Base-by-base conservation (phyloP, 2,797 vertebrate species). In the Xyrichtys novacula region DNA sequence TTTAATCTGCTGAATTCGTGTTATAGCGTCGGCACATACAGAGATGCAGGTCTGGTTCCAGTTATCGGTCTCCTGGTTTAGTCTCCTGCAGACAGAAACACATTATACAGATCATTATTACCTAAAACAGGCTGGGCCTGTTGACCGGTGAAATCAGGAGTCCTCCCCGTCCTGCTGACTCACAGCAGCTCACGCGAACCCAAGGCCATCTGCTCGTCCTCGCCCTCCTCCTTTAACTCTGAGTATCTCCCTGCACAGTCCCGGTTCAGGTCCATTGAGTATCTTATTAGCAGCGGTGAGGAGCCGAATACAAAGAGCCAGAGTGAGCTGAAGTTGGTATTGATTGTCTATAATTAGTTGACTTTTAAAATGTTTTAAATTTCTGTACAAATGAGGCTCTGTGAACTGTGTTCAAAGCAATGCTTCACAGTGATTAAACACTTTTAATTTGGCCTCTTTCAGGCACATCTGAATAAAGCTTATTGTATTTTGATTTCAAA, bases 261-360 rank as follows among this genome's bases (percentile, higher is more conserved):
- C 71, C 1, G 10, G 60, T 74, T 8, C 15, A 10, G 61, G 69
- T 72, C 56, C 66, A 65, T 4, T 19, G 58, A 67, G 22, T 47
- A 53, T 71, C 49, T 77, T 57, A 84, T 80, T 79, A 81, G 64
- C 74, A 72, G 54, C 76, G 65, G 36, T 3, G 4, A 54, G 1
- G 32, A 44, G 38, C 66, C 44, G 54, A 55, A 47, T 8, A 34
- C 38, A 39, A 52, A 38, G 15, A 71, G 53, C 48, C 42, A 49
- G 22, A n/a, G 5, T 58, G 31, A 14, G n/a, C 17, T 25, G 36
- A 66, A 6, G 29, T 48, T 31, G 5, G 29, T 36, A 79, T 85
- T 48, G 71, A 76, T 70, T 58, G 54, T 50, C 57, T 50, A 42
- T 85, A 71, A 80, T 82, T 36, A 73, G 39, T 34, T 29, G 15